phyloP scores from a whole-genome alignment of 1,140 invertebrate genomes.

The Drosophila orena region DNA sequence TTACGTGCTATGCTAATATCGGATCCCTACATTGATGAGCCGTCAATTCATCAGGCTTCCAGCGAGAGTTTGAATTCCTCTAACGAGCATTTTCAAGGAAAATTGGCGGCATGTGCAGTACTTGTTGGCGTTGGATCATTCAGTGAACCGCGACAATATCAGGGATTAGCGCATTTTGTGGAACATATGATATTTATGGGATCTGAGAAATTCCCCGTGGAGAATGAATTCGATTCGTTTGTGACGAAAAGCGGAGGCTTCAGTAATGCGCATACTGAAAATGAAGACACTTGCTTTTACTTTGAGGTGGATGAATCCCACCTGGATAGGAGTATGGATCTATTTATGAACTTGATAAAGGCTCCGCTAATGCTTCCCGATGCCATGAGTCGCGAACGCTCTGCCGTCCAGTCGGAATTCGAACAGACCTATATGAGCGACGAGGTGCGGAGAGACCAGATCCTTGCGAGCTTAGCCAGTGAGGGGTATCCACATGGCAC shows the following conservation, averaged over 20 bases:
- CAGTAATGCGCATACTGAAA: constrained; percentile 93
- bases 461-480: constrained; percentile 89
- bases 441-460: constrained; percentile 87
- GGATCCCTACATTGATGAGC: constrained; percentile 14
- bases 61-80: constrained; percentile 15
- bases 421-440: constrained; percentile 65
- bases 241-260: constrained; percentile 92
- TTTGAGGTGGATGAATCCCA: constrained; percentile 93
- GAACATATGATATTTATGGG: constrained; percentile 99
- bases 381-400: constrained; percentile 94
- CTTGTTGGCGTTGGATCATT: constrained; percentile 89
- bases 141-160: constrained; percentile 89
- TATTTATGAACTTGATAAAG: constrained; percentile 96
- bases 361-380: constrained; percentile 93
- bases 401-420: constrained; percentile 93
- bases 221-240: constrained; percentile 94
- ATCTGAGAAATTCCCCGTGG: constrained; percentile 92
- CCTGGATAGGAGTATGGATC: constrained; percentile 90
- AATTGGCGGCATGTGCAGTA: constrained; percentile 89
- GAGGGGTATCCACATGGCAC: constrained; percentile 91
- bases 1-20: constrained; percentile 57
- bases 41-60: background rate
- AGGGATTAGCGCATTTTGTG: constrained; percentile 96
- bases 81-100: constrained; percentile 61
- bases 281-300: constrained; percentile 93